Evolutionary conservation across 2,113 vertebrate genomes (phyloP).

Genomic region (Salvelinus sp.): DNA sequence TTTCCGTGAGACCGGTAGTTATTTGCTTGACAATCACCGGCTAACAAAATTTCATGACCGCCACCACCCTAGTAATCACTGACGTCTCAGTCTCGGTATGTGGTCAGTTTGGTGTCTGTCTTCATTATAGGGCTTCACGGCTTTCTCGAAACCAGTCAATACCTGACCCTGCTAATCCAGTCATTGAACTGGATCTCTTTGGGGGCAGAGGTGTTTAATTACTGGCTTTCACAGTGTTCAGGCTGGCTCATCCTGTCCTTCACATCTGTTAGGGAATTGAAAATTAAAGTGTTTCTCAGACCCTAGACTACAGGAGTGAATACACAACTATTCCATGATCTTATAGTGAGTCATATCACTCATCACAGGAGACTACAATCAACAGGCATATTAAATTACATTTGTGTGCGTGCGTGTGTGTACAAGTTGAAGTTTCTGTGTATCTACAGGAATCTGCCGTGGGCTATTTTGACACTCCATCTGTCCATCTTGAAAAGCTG

Average conservation of each 20-base stretch:
- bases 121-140: background rate
- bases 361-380: conserved; percentile 26
- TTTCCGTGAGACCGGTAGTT: too few relatives aligned
- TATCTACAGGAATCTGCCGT: conserved; percentile 5
- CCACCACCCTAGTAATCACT: background rate
- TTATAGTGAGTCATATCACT: conserved; percentile 12
- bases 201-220: conserved; percentile 70
- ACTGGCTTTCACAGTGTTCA: conserved; percentile 57
- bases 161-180: background rate
- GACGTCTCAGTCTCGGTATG: background rate
- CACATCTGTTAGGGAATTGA: conserved; percentile 16
- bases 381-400: conserved; percentile 19
- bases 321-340: conserved; percentile 30
- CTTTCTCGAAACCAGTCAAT: background rate
- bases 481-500: conserved; percentile 37
- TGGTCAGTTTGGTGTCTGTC: background rate
- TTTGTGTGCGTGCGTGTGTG: conserved; percentile 6
- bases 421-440: background rate
- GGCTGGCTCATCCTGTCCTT: conserved; percentile 40
- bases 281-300: conserved; percentile 27
- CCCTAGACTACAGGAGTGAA: conserved; percentile 10
- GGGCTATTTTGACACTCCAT: conserved; percentile 5
- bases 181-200: conserved; percentile 23
- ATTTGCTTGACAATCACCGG: too few relatives aligned
- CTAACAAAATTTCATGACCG: too few relatives aligned